Base-by-base conservation (phyloP, 2,888 invertebrate genomes). In the Lochmaea capreae region DNA sequence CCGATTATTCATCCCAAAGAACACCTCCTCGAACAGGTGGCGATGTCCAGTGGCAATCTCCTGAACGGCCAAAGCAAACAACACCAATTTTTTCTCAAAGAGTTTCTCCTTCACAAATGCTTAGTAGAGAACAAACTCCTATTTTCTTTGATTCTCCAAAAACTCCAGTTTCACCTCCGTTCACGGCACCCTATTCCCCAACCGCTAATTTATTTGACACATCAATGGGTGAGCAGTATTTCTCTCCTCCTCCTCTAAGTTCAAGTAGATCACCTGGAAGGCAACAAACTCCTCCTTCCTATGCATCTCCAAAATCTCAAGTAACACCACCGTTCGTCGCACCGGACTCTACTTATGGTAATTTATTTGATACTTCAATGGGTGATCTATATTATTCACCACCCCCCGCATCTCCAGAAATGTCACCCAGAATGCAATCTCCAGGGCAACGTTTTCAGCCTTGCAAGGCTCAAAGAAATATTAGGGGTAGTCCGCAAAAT, bases 351-450 rank as follows among this genome's bases (percentile, higher is more conserved):
- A 12, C n/a, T n/a, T 33, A 1, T 3, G 12, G n/a, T 39, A 39
- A 61, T 61, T 39, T 61, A 11, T 26, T 26, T 14, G 61, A 61
- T 33, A 39, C 39, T 33, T 39, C 61, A 8, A n/a, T 61, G 12
- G 33, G 33, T 10, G 61, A 61, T 61, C 33, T 61, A 10, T 54
- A 54, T 54, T 54, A 16, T 2, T 54, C 52, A 14, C 59, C 61
- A 9, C 26, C 61, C 6, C 26, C 61, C 9, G 26, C 33, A 33
- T n/a, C 33, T 61, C 54, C 54, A 18, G 43, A 18, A 8, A 18
- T 58, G 43, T 22, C 67, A n/a, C 67, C 58, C 1, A 22, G 58
- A 42, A 58, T 67, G 67, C 43, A 22, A 39, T 54, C 49, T 16
- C 11, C 12, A n/a, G 18, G 39, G 1, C 26, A 54, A 39, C 46